Conservation (phyloP, 2,113 vertebrate species). For the Scomber scombrus region DNA sequence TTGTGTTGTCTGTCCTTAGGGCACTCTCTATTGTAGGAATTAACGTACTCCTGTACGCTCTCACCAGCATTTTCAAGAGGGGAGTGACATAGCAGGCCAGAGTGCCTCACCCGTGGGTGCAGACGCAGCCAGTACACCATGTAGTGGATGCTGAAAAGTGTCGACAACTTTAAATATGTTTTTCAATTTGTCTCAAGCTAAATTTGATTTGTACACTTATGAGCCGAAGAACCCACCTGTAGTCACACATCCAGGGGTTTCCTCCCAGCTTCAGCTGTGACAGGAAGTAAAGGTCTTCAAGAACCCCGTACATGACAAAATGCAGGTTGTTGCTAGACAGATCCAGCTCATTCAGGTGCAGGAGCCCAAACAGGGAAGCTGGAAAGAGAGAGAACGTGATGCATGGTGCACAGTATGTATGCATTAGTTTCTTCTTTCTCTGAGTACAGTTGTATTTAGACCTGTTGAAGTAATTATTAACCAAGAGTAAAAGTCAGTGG, state of each 20-base stretch:
- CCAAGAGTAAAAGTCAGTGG: conserved; percentile 1
- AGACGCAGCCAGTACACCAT: conserved; percentile 80
- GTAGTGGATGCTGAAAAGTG: conserved; percentile 77
- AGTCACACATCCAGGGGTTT: conserved; percentile 81
- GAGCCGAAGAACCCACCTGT: conserved; percentile 68
- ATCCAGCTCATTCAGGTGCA: conserved; percentile 77
- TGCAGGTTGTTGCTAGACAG: conserved; percentile 72
- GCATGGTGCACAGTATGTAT: background rate
- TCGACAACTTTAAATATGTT: background rate
- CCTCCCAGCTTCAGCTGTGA: conserved; percentile 70
- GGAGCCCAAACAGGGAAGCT: conserved; percentile 76
- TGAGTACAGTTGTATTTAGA: conserved; percentile 4
- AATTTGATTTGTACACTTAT: background rate
- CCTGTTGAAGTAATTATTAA: background rate
- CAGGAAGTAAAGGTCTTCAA: conserved; percentile 82
- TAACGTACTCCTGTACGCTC: conserved; percentile 69
- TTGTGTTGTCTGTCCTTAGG: conserved; percentile 67
- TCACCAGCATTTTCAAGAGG: conserved; percentile 68
- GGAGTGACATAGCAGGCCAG: conserved; percentile 74
- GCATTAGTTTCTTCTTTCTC: background rate
- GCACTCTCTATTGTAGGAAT: conserved; percentile 77
- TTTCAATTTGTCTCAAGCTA: background rate
- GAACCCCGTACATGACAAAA: conserved; percentile 75
- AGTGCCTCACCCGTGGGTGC: conserved; percentile 72
- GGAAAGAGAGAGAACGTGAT: background rate